Evolutionary conservation across 2,113 vertebrate genomes (phyloP).

Genomic region (Columbina picui): DNA sequence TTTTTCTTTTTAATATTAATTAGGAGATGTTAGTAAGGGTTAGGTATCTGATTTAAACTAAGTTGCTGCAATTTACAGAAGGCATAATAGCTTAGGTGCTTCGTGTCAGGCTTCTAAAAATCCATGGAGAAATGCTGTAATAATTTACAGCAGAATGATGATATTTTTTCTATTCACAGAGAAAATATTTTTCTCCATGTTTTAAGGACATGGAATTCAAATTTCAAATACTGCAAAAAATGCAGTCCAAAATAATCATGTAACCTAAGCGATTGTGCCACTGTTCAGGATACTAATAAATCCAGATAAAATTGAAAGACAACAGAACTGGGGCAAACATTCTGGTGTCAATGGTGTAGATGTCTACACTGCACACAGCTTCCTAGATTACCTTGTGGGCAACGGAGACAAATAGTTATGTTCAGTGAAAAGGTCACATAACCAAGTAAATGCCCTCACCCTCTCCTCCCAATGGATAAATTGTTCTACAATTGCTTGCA

Average conservation of each 20-base stretch:
- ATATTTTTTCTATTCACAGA: not conserved
- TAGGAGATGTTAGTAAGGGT: rapidly evolving
- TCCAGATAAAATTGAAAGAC: not conserved
- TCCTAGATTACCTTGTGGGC: not conserved
- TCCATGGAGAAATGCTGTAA: not conserved
- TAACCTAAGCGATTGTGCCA: not conserved
- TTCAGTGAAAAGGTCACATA: not conserved
- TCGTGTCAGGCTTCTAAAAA: not conserved
- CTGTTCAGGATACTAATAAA: not conserved
- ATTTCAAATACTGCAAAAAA: not conserved
- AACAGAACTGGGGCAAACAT: not conserved
- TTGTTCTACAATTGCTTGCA: not conserved
- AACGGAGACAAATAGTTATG: not conserved
- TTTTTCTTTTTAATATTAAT: not conserved
- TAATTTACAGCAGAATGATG: not conserved
- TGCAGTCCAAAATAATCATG: not conserved
- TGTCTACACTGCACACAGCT: not conserved
- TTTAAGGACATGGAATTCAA: not conserved
- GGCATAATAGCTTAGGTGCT: not conserved
- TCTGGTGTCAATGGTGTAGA: not conserved
- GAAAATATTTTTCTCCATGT: not conserved
- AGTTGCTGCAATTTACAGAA: not conserved
- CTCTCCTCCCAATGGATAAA: not conserved
- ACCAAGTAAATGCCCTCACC: not conserved
- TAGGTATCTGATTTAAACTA: not conserved